Percentiles rank a stretch among this genome's conserved stretches.
Conservation (phyloP, 2,797 vertebrate species). For the Lophius americanus region DNA sequence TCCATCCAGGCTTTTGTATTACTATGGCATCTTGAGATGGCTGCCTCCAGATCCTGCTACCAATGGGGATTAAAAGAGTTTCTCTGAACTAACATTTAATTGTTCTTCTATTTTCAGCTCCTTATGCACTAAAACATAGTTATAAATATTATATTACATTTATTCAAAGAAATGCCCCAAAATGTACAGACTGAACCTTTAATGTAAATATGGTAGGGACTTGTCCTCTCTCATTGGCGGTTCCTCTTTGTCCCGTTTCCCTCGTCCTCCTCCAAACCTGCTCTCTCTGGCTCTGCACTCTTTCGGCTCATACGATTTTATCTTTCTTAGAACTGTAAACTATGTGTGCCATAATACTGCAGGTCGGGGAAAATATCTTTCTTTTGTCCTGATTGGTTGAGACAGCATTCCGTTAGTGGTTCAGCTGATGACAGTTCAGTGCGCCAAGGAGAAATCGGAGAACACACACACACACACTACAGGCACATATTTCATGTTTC, state of each 20-base stretch:
- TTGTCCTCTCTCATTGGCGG: neutral
- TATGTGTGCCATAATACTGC: constrained; percentile 43
- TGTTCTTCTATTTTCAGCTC: too few species aligned
- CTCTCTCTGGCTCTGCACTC: constrained; percentile 43
- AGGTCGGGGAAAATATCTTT: constrained; percentile 44
- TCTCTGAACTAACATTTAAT: too few species aligned
- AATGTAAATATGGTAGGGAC: too few species aligned
- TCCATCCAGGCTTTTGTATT: too few species aligned
- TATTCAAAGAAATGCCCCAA: too few species aligned
- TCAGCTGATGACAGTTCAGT: constrained; percentile 63
- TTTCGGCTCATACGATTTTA: constrained; percentile 35
- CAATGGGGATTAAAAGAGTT: too few species aligned
- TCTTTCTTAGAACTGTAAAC: constrained; percentile 56
- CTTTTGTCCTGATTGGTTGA: constrained; percentile 58
- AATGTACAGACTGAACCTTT: too few species aligned
- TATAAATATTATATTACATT: too few species aligned
- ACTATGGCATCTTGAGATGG: too few species aligned
- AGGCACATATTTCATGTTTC: constrained; percentile 63
- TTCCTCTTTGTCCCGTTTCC: constrained; percentile 10
- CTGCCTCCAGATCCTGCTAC: too few species aligned
- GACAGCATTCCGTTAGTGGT: constrained; percentile 65
- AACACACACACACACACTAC: constrained; percentile 33
- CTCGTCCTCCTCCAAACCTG: constrained; percentile 43
- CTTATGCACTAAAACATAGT: too few species aligned
- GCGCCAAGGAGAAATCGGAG: constrained; percentile 68